Conservation (phyloP, 2,113 vertebrate genomes). For the Neomonachus schauinslandi region DNA sequence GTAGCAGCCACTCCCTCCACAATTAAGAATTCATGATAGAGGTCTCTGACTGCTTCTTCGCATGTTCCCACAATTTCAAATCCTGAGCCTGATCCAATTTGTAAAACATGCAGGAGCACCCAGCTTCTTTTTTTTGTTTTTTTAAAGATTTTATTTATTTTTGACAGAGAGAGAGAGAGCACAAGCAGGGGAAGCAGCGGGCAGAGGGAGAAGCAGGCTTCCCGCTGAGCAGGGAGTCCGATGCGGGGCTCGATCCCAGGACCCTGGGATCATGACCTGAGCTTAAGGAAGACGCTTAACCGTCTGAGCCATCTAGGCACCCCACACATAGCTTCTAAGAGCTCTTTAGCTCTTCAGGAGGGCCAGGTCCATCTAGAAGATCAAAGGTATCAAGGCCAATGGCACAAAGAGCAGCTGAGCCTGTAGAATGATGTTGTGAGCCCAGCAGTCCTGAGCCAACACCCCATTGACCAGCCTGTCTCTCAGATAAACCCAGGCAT, state of each 20-base stretch:
- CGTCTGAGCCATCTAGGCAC: no score
- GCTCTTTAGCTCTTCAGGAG: background rate
- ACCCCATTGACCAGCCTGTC: background rate
- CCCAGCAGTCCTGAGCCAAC: background rate
- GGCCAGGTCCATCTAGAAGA: background rate
- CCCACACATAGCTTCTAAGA: background rate
- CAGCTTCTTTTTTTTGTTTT: no score
- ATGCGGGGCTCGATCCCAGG: no score
- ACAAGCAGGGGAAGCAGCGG: no score
- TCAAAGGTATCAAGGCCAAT: background rate
- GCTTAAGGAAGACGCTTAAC: no score
- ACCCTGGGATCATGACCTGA: no score
- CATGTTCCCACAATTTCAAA: background rate
- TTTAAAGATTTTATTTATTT: no score
- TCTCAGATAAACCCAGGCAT: background rate
- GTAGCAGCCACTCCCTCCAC: background rate
- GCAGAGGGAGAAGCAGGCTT: no score
- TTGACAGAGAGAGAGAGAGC: no score
- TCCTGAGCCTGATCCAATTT: background rate
- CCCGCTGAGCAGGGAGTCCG: no score
- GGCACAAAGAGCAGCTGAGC: background rate
- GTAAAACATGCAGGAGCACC: background rate
- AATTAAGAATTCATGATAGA: background rate
- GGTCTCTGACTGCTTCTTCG: background rate
- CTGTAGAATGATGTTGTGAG: background rate